Percentiles rank a stretch among this genome's conserved stretches.
These are phyloP conservation scores for Genyomyrus donnyi DNA, from an alignment of 2,113 vertebrate genomes.

Conservation along the genomic window DNA sequence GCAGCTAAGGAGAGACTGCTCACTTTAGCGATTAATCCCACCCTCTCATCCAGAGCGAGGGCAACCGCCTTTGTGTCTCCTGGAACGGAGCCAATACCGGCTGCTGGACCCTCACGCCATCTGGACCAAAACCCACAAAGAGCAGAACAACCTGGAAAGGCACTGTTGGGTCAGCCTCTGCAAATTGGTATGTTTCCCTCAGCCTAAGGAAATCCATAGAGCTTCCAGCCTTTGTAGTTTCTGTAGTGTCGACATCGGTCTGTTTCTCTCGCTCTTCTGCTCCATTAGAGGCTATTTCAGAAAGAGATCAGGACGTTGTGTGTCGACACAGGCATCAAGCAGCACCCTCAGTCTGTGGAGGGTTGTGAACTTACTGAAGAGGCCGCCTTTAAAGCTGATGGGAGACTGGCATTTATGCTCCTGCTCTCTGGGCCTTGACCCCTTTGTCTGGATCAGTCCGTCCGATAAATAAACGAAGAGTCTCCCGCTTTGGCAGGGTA, in stretches of 20 bases:
- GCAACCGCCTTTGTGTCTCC: not conserved
- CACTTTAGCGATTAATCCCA: not conserved
- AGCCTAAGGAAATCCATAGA: not conserved
- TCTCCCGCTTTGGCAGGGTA: not conserved
- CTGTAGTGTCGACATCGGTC: not conserved
- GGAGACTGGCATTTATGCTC: not conserved
- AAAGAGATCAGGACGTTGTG: not conserved
- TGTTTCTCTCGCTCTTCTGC: not conserved
- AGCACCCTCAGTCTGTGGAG: not conserved
- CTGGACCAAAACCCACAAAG: not conserved
- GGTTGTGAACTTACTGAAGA: not conserved
- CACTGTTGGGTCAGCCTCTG: not conserved
- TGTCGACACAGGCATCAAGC: not conserved
- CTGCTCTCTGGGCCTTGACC: not conserved
- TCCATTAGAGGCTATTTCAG: not conserved
- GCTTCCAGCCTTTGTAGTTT: not conserved
- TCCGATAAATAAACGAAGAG: not conserved
- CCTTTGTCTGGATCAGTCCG: not conserved
- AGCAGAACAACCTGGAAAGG: not conserved
- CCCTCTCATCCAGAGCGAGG: not conserved
- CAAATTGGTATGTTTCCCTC: not conserved
- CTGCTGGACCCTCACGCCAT: not conserved
- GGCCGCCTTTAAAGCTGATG: not conserved
- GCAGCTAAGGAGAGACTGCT: not conserved
- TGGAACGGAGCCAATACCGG: not conserved